Conservation (phyloP, 2,888 invertebrate species). For the Odontomyia ornata region DNA sequence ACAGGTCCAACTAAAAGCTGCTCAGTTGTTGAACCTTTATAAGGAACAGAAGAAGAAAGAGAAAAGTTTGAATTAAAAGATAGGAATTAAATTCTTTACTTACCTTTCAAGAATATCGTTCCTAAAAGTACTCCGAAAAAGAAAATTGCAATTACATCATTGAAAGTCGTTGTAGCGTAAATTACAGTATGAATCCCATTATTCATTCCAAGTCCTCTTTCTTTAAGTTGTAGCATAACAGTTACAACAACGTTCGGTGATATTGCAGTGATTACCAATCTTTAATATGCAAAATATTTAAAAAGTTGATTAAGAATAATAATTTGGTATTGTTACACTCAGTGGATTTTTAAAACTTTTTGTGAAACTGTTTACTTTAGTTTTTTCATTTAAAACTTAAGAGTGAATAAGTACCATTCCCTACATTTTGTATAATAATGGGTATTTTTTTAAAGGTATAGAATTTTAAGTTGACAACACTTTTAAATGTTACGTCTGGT, state of each 20-base stretch:
- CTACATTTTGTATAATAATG: too few relatives aligned
- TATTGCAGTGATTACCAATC: conserved; percentile 73
- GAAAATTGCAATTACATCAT: conserved; percentile 80
- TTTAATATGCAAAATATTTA: conserved; percentile 53
- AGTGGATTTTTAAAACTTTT: too few relatives aligned
- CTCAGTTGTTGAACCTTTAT: conserved; percentile 64
- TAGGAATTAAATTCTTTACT: conserved; percentile 46
- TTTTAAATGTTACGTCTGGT: too few relatives aligned
- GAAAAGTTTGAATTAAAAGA: background rate
- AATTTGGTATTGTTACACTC: too few relatives aligned
- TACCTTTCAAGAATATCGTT: conserved; percentile 72
- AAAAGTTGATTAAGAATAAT: too few relatives aligned
- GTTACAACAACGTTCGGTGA: conserved; percentile 81
- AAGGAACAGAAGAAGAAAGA: conserved; percentile 36
- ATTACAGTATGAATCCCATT: conserved; percentile 80
- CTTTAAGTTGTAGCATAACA: conserved; percentile 71
- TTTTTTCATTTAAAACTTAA: too few relatives aligned
- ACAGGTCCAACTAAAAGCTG: conserved; percentile 69
- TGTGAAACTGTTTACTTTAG: too few relatives aligned
- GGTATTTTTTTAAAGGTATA: too few relatives aligned
- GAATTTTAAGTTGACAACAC: too few relatives aligned
- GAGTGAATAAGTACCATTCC: too few relatives aligned
- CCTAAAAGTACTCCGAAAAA: conserved; percentile 75
- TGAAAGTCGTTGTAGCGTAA: conserved; percentile 68
- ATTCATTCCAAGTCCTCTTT: conserved; percentile 69